A percentile compares a stretch with the other conserved stretches of the same genome.
Conservation (phyloP, 2,797 vertebrate genomes). For the Ctenosaura bakeri region DNA sequence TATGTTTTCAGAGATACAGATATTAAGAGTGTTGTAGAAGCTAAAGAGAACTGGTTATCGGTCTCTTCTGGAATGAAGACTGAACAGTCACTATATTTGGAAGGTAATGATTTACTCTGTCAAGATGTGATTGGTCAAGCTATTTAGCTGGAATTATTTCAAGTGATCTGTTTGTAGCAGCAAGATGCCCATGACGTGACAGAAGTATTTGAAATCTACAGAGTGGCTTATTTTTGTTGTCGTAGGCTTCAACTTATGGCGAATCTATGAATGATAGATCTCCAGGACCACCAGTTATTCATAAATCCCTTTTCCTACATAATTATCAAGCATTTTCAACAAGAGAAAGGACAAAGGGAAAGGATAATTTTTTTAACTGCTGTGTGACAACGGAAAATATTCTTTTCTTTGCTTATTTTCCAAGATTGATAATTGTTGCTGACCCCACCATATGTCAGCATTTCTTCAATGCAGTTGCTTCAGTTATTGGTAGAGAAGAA, state of each 20-base stretch:
- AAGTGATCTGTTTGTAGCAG: background rate
- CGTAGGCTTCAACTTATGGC: too few species aligned
- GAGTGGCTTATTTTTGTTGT: too few species aligned
- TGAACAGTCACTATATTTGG: slow-evolving; percentile 43
- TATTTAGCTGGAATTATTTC: slow-evolving; percentile 30
- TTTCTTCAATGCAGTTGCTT: background rate
- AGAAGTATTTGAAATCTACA: background rate
- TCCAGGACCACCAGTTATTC: too few species aligned
- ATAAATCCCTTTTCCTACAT: too few species aligned
- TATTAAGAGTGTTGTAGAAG: slow-evolving; percentile 19
- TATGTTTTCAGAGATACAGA: slow-evolving; percentile 50
- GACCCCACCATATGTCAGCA: background rate
- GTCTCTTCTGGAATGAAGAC: slow-evolving; percentile 41
- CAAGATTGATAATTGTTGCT: background rate
- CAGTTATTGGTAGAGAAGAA: background rate
- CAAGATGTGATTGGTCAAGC: background rate
- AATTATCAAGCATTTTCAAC: background rate
- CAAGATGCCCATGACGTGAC: background rate
- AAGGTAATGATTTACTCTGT: slow-evolving; percentile 56
- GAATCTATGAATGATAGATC: too few species aligned
- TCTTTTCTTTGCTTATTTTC: background rate
- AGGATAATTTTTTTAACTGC: background rate
- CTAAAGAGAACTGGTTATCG: slow-evolving; percentile 13
- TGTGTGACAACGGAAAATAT: background rate
- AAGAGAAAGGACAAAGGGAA: background rate